phyloP scores from a whole-genome alignment of 2,113 vertebrate species.

The Centropus unirufus region DNA sequence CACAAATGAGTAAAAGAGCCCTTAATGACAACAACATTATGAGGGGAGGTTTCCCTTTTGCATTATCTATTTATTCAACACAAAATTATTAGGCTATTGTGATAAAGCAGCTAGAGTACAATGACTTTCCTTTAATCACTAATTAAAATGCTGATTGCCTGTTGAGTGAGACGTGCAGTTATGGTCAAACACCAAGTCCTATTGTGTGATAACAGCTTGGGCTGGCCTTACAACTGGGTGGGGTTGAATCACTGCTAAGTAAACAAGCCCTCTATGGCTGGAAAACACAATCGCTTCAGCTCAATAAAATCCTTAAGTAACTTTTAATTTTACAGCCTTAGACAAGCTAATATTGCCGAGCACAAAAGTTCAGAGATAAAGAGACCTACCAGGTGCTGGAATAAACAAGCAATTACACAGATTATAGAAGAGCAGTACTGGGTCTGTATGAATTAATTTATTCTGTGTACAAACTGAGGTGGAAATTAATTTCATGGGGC shows the following conservation, averaged over 20 bases:
- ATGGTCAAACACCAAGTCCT: conserved; percentile 83
- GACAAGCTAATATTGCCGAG: conserved; percentile 66
- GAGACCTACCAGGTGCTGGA: conserved; percentile 68
- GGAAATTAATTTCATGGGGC: conserved; percentile 75
- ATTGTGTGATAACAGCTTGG: conserved; percentile 81
- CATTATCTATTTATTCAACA: conserved; percentile 86
- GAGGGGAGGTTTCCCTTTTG: conserved; percentile 80
- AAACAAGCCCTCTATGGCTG: conserved; percentile 71
- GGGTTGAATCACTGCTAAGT: conserved; percentile 65
- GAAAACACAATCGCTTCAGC: conserved; percentile 71
- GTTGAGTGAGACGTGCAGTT: conserved; percentile 83
- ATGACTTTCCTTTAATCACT: conserved; percentile 86
- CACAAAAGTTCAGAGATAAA: conserved; percentile 71
- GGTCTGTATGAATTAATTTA: conserved; percentile 70
- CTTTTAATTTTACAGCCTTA: conserved; percentile 76
- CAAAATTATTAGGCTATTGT: conserved; percentile 88
- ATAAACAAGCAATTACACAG: conserved; percentile 75
- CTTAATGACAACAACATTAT: conserved; percentile 81
- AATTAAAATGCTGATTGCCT: conserved; percentile 88
- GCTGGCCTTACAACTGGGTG: conserved; percentile 80
- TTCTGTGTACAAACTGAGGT: conserved; percentile 66
- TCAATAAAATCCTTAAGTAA: conserved; percentile 74
- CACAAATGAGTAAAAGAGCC: conserved; percentile 75
- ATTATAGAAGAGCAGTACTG: conserved; percentile 62
- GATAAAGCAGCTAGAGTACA: conserved; percentile 84